Evolutionary conservation across 2,888 invertebrate genomes (phyloP), one percentile per base, ranked within the genome.

Genomic region (Cerceris rybyensis): DNA sequence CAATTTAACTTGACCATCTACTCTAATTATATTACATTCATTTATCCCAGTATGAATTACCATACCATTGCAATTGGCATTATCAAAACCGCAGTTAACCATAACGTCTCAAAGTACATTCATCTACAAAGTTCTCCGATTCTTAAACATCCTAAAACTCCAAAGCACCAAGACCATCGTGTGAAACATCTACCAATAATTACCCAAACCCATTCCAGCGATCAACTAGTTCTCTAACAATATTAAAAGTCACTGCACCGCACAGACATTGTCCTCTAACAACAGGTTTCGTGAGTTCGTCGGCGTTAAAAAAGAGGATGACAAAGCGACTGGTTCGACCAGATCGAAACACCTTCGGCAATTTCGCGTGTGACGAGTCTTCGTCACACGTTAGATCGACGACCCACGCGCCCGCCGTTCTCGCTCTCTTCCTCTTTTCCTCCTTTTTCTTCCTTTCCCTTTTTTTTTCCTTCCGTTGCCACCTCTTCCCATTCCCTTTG

Each of bases 301-400:
- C 28, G 28, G 28, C 28, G 78, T 78, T 75, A 75, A 78, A 69
- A 59, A 55, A 49, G 43, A 60, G 60, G 54, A 50, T 57, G 16
- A 14, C 49, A 60, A 73, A 76, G 71, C 64, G 70, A 64, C 72
- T 46, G 67, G 54, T 73, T 50, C 49, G 61, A 76, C 80, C 83
- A 77, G 82, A 80, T 82, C 57, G 63, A 61, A 61, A 41, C 52
- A 43, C 65, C 41, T 16, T 78, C 39, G 68, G 46, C 70, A 59
- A 70, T 75, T 75, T 63, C 49, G 58, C 67, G 28, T 28, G 28
- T 28, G 42, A n/a, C n/a, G 57, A 7, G 1, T 57, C 49, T 39
- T 28, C 28, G 17, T 6, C 28, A 59, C 60, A 52, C 49, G 46
- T 43, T n/a, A 46, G 55, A 43, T 50, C 49, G 63, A 17, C 58